A percentile compares a stretch with the other conserved stretches of the same genome.
These are phyloP conservation scores for Heterotilapia buettikoferi DNA, from an alignment of 2,113 vertebrate species.

Conservation along the genomic window DNA sequence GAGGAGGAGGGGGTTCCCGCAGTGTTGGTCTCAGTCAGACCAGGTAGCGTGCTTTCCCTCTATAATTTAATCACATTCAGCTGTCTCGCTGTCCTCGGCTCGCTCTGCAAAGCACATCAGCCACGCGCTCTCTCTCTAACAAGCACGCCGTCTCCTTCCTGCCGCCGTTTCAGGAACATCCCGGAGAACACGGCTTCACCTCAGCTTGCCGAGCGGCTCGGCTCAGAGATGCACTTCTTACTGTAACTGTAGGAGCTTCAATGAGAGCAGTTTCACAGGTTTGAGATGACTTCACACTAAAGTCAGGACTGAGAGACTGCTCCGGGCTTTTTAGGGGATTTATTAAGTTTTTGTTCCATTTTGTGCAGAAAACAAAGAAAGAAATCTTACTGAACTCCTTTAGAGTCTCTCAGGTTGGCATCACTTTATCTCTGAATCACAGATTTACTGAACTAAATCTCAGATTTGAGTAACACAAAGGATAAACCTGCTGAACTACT, in stretches of 20 bases:
- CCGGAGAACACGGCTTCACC: conserved; percentile 33
- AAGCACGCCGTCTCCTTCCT: conserved; percentile 42
- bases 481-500: not conserved
- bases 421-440: not conserved
- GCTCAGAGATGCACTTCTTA: not conserved
- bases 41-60: conserved; percentile 66
- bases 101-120: conserved; percentile 56
- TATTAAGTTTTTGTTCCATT: not conserved
- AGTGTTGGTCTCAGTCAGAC: conserved; percentile 56
- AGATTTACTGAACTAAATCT: not conserved
- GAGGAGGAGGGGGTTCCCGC: conserved; percentile 33
- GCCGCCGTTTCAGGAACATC: conserved; percentile 17
- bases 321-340: not conserved
- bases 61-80: conserved; percentile 76
- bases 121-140: not conserved
- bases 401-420: not conserved
- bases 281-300: not conserved
- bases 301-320: not conserved
- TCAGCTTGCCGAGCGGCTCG: not conserved
- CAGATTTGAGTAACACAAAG: not conserved
- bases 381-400: not conserved
- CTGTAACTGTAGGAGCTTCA: not conserved
- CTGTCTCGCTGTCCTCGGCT: conserved; percentile 59
- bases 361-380: not conserved
- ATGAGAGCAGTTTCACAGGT: not conserved